Conservation (phyloP, 1,140 invertebrate genomes). For the Formica selysi region DNA sequence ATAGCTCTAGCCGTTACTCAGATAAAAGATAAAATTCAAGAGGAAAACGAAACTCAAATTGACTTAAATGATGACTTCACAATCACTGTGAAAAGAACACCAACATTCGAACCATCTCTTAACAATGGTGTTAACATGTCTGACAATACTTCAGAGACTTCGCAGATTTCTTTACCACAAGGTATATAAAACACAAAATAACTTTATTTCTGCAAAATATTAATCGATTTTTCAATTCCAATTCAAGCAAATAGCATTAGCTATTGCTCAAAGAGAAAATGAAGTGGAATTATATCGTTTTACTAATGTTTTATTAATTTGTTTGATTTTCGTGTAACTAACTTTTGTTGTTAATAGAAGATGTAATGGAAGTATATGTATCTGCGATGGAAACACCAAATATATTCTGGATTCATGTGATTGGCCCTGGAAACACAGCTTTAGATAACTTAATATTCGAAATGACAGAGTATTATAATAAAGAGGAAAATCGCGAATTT, state of each 20-base stretch:
- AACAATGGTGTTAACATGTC: slow-evolving; percentile 10
- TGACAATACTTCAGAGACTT: background rate
- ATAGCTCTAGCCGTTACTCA: slow-evolving; percentile 87
- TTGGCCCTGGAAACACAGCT: slow-evolving; percentile 89
- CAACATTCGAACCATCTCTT: slow-evolving; percentile 67
- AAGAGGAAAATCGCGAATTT: slow-evolving; percentile 88
- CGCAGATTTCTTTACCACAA: slow-evolving; percentile 28
- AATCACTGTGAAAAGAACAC: background rate
- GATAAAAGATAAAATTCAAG: slow-evolving; percentile 88
- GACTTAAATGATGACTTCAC: slow-evolving; percentile 74
- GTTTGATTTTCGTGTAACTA: background rate
- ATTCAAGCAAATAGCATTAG: slow-evolving; percentile 87
- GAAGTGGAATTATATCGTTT: background rate
- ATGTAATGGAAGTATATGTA: slow-evolving; percentile 92
- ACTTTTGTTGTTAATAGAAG: slow-evolving; percentile 80
- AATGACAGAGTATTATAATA: slow-evolving; percentile 93
- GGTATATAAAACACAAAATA: slow-evolving; percentile 21
- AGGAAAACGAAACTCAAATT: slow-evolving; percentile 85
- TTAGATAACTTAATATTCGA: slow-evolving; percentile 91
- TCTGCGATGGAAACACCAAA: slow-evolving; percentile 92
- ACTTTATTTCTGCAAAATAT: slow-evolving; percentile 20
- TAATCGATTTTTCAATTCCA: background rate
- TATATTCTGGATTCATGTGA: slow-evolving; percentile 94
- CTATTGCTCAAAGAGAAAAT: slow-evolving; percentile 88
- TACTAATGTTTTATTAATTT: background rate